Conservation (phyloP, 2,797 vertebrate genomes). For the Centropyge bicolor region DNA sequence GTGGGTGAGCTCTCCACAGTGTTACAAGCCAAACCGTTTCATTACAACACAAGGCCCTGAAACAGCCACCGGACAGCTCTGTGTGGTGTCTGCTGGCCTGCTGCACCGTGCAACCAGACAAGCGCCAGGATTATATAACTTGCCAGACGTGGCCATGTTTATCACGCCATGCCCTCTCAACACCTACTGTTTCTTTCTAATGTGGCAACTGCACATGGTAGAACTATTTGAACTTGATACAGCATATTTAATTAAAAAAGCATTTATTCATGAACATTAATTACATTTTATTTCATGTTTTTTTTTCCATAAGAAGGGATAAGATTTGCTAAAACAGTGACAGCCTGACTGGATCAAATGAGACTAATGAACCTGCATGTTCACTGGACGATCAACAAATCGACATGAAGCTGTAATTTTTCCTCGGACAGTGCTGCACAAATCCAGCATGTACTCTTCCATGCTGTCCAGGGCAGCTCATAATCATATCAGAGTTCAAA, state of each 20-base stretch:
- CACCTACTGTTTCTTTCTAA: too few relatives aligned
- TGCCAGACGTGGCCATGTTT: too few relatives aligned
- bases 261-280: too few relatives aligned
- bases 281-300: too few relatives aligned
- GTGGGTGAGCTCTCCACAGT: background rate
- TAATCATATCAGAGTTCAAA: background rate
- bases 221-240: too few relatives aligned
- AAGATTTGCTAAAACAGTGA: too few relatives aligned
- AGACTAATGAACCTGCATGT: background rate
- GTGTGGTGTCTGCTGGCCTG: background rate
- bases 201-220: too few relatives aligned
- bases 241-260: too few relatives aligned
- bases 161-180: too few relatives aligned
- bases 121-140: too few relatives aligned
- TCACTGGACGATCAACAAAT: background rate
- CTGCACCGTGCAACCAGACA: too few relatives aligned
- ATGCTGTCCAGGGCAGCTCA: background rate
- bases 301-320: too few relatives aligned
- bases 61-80: background rate
- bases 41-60: conserved; percentile 11
- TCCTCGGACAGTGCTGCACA: background rate
- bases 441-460: background rate
- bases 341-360: background rate
- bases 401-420: background rate
- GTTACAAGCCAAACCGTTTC: conserved; percentile 4